Base-by-base conservation (phyloP, 2,888 invertebrate genomes). In the Nematopogon swammerdamellus region DNA sequence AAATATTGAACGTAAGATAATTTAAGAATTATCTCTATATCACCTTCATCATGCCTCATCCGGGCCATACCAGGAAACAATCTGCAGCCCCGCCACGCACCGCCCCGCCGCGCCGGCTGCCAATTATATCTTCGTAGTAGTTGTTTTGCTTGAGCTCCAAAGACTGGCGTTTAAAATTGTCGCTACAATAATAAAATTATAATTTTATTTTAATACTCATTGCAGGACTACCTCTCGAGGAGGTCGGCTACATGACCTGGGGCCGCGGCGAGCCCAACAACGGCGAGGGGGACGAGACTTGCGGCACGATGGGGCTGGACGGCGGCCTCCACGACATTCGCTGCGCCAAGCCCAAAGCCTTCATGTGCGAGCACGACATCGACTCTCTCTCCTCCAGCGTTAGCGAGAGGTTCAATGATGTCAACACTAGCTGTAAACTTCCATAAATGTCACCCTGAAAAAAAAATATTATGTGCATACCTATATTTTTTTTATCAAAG, bases 281-380 rank as follows among this genome's bases (percentile, higher is more conserved):
- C 44, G 18, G n/a, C 8, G 18, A 49, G 14, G 16, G 18, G 6
- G 18, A 49, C 5, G 48, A 51, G 19, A 16, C 18, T 18, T 51
- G 51, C 48, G 51, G 44, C 6, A 18, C 17, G n/a, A 19, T 49
- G 16, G 3, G 3, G 3, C n/a, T 19, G 14, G 5, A 17, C n/a
- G 51, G 51, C 4, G 16, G 8, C 5, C 43, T 45, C 18, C 44
- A 49, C 19, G 51, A 51, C 25, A 14, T 49, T n/a, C 11, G 18
- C 6, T 51, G 51, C 20, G 43, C 14, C 11, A 14, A 11, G n/a
- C 3, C 16, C 2, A 16, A 14, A 10, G 11, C 14, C 19, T 51
- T 51, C 29, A 18, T 51, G n/a, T 51, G 51, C 30, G 45, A 49
- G 43, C 45, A 45, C 18, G 45, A 45, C 45, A n/a, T n/a, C n/a